phyloP scores from a whole-genome alignment of 2,113 vertebrate species.

The Catharus bicknelli region DNA sequence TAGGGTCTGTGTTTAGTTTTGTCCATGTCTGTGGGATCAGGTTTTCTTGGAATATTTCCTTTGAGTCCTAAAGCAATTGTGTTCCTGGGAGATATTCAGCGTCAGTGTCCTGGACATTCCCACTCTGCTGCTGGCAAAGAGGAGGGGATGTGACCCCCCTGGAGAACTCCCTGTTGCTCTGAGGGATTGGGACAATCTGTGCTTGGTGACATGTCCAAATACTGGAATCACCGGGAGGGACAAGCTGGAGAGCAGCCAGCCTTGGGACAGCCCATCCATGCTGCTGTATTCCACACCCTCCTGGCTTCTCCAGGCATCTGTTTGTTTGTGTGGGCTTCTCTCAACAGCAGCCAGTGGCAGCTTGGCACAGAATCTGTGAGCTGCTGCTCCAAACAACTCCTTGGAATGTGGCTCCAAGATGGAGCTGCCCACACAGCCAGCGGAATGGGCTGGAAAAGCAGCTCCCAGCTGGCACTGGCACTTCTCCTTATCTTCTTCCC shows the following conservation, averaged over 20 bases:
- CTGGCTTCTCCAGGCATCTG: background rate
- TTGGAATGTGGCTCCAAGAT: background rate
- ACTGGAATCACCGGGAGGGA: background rate
- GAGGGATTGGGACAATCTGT: background rate
- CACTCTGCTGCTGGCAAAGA: rapidly evolving
- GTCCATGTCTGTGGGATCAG: background rate
- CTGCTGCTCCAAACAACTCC: background rate
- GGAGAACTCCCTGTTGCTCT: rapidly evolving
- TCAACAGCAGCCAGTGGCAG: conserved; percentile 24
- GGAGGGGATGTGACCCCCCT: rapidly evolving
- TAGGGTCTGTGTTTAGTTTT: background rate
- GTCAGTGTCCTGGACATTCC: background rate
- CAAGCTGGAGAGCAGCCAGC: background rate
- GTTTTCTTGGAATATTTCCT: background rate
- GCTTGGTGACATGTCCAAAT: background rate
- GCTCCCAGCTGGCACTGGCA: background rate
- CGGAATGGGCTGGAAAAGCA: background rate
- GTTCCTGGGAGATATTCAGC: background rate
- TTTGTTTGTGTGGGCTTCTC: conserved; percentile 53
- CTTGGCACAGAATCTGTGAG: background rate
- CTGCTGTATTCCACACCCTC: background rate
- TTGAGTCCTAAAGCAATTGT: background rate
- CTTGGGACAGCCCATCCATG: background rate
- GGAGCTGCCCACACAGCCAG: conserved; percentile 41
- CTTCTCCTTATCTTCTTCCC: background rate